Evolutionary conservation across 2,113 vertebrate species (phyloP).

Genomic region (Charina bottae): DNA sequence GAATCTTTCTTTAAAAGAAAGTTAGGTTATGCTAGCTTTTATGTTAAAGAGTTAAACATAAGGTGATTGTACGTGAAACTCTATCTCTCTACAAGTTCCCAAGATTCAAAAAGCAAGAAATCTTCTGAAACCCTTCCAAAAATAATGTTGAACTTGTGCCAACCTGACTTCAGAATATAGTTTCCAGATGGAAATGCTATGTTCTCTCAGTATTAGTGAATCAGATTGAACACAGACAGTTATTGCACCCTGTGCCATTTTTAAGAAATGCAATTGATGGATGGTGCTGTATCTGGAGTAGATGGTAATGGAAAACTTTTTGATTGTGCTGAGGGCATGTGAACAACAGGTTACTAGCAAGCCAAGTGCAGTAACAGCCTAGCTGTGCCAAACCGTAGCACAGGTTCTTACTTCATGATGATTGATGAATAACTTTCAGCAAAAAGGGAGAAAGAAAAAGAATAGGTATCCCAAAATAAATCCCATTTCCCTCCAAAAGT

Average conservation of each 20-base stretch:
- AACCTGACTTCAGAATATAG: conserved; percentile 60
- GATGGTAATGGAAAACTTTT: conserved; percentile 48
- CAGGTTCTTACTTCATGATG: conserved; percentile 4
- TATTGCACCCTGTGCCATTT: conserved; percentile 36
- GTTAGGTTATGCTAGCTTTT: not conserved
- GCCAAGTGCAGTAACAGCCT: conserved; percentile 25
- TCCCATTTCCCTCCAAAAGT: conserved; percentile 41
- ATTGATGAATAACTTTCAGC: conserved; percentile 19
- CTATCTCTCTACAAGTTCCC: conserved; percentile 44
- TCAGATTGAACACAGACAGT: conserved; percentile 43
- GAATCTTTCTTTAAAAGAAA: not conserved
- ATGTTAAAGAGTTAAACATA: not conserved
- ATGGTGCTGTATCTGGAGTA: conserved; percentile 26
- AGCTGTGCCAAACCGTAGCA: conserved; percentile 33
- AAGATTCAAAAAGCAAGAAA: conserved; percentile 51
- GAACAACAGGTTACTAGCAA: conserved; percentile 17
- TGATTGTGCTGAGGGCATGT: conserved; percentile 36
- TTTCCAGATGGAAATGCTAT: conserved; percentile 53
- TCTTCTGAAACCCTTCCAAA: conserved; percentile 62
- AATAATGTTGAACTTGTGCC: conserved; percentile 48
- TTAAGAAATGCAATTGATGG: conserved; percentile 54
- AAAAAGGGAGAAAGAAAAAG: not conserved
- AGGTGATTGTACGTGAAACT: not conserved
- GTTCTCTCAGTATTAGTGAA: conserved; percentile 38
- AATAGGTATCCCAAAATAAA: conserved; percentile 20